Base-by-base conservation (phyloP, 2,797 vertebrate genomes). In the Lagocephalus sceleratus region DNA sequence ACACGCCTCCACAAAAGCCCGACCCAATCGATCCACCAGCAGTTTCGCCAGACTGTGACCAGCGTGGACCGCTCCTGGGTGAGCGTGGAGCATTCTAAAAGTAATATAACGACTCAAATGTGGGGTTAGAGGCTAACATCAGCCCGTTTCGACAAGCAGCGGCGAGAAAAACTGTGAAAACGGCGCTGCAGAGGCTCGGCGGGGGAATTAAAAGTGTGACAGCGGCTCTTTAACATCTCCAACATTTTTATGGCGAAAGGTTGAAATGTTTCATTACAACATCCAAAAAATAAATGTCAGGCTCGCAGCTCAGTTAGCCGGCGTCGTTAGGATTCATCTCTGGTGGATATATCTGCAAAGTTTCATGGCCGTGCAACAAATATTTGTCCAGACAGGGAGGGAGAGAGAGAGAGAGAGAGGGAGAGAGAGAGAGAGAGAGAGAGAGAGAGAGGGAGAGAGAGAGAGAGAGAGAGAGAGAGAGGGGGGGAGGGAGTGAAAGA, bases 11-110 rank as follows among this genome's bases (percentile, higher is more conserved):
- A 54, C n/a, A 5, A 42, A 59, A 42, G 64, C 70, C 39, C 60
- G 76, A 68, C 51, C 45, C 58, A 84, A 83, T 63, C 20, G 0
- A 64, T 76, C 66, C 26, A 60, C 65, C 40, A 51, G 60, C 52
- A 51, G 53, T 57, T 71, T 69, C 73, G 69, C 49, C 71, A 60
- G 38, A 41, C 61, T 6, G 0, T 45, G 19, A 22, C 25, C 20
- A 52, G 57, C 56, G 20, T 2, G 39, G 48, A 62, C 55, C 63
- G 54, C 57, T 71, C 74, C 80, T 54, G 76, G 45, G 22, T 2
- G 15, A 3, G 57, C 60, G 70, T 78, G 68, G 76, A 76, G 63
- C 67, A 47, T 52, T 65, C 43, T 55, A 23, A 73, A 58, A 71
- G 40, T 68, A 63, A 60, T 56, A 53, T 58, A 54, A 55, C 60